Evolutionary conservation across 2,113 vertebrate genomes (phyloP).

Genomic region (Chrysemys picta): DNA sequence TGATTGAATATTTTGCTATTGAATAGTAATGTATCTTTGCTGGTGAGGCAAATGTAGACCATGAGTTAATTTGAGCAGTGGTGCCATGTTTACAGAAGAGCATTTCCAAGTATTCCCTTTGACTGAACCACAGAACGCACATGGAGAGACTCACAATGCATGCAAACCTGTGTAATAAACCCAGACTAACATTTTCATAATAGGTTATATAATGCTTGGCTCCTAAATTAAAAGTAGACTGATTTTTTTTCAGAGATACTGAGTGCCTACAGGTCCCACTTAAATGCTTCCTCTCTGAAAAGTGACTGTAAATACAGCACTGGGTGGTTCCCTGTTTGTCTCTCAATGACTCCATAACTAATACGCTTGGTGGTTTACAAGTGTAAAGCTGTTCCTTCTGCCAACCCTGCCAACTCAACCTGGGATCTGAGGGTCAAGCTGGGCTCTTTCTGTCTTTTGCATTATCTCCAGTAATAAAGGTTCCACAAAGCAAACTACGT

Average conservation of each 20-base stretch:
- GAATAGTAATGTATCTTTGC: not conserved
- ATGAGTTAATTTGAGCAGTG: not conserved
- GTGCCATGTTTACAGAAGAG: not conserved
- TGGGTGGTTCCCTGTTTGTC: not conserved
- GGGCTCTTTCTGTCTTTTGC: not conserved
- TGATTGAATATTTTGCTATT: not conserved
- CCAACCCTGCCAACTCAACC: not conserved
- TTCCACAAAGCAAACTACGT: accelerated
- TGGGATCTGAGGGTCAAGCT: not conserved
- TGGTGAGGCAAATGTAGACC: not conserved
- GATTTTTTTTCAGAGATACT: not conserved
- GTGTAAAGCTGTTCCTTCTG: not conserved
- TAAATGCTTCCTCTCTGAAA: not conserved
- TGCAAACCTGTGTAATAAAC: not conserved
- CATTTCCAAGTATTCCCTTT: not conserved
- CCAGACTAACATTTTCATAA: not conserved
- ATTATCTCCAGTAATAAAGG: not conserved
- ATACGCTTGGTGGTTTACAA: not conserved
- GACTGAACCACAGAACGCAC: not conserved
- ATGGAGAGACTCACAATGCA: not conserved
- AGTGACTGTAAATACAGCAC: not conserved
- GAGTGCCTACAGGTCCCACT: not conserved
- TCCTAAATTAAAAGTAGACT: not conserved
- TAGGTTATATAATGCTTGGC: not conserved
- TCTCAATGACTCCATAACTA: not conserved